Percentiles rank a stretch among this genome's conserved stretches.
Evolutionary conservation across 1,140 invertebrate species (phyloP).

Genomic region (Coptotermes formosanus): DNA sequence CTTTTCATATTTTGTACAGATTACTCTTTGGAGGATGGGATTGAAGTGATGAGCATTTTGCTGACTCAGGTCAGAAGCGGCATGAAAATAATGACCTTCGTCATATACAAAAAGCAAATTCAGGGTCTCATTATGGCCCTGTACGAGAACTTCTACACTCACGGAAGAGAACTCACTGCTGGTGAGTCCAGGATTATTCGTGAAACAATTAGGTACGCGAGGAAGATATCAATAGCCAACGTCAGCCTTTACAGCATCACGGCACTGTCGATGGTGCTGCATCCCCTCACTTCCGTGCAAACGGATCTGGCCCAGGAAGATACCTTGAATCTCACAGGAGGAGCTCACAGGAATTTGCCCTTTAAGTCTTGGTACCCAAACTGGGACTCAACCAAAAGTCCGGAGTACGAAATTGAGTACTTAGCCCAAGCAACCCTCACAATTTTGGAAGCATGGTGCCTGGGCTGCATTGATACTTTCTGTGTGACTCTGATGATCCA

Average conservation of each 20-base stretch:
- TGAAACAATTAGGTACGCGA: neutral
- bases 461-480: neutral
- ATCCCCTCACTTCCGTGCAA: neutral
- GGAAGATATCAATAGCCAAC: neutral
- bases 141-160: neutral
- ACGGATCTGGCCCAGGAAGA: neutral
- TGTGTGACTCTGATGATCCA: neutral
- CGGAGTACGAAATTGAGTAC: neutral
- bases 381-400: neutral
- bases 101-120: neutral
- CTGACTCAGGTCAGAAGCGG: neutral
- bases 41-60: neutral
- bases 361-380: neutral
- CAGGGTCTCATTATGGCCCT: neutral
- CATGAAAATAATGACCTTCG: neutral
- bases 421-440: neutral
- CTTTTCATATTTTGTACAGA: neutral
- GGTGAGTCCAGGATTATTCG: neutral
- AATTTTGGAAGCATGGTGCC: neutral
- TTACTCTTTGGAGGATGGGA: neutral
- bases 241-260: neutral
- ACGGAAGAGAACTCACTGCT: neutral
- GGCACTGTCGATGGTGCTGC: neutral
- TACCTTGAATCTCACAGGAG: neutral
- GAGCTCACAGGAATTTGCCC: neutral